Base-by-base conservation (phyloP, 2,113 vertebrate genomes). In the Alligator sinensis region DNA sequence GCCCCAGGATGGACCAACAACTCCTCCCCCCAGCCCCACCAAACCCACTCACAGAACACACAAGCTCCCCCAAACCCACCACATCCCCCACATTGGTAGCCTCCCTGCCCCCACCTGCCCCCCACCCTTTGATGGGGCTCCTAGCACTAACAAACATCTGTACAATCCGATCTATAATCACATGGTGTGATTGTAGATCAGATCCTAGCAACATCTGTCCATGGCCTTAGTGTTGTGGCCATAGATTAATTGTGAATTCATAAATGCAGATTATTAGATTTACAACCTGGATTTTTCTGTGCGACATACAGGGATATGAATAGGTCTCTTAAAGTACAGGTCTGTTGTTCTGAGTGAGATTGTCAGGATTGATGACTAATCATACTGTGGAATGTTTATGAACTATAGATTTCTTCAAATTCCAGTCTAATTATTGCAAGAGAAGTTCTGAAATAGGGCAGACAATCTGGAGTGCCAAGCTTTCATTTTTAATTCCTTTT, bases 221-320 rank as follows among this genome's bases (percentile, higher is more conserved):
- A 47, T 47, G 47, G 47, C 47, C 47, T 47, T 47, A 47, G 47
- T 47, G 47, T 47, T 47, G 47, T 47, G 47, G 47, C 7, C 47
- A 47, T 47, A 47, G 7, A 47, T 54, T 79, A 9, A 75, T 95
- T 72, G 66, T 83, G 82, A 70, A 16, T 11, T 38, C 88, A 90
- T 77, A 80, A 90, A 77, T 82, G 38, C 54, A 16, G 75, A 60
- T 82, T 47, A 34, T 64, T 93, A 76, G 28, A 61, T 77, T 47
- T 87, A 83, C 75, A 66, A 58, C 8, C 76, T 66, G 47, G 59
- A 80, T 95, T 93, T 93, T 86, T 94, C 87, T 95, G 79, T 78
- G 80, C 77, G 74, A 54, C 87, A 74, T 4, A 61, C 80, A 68
- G 85, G 70, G 30, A 91, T 89, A 19, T 80, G 70, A 82, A 2